Evolutionary conservation across 2,113 vertebrate genomes (phyloP), one percentile per base, ranked within the genome.

Genomic region (Hemiprocne comata): DNA sequence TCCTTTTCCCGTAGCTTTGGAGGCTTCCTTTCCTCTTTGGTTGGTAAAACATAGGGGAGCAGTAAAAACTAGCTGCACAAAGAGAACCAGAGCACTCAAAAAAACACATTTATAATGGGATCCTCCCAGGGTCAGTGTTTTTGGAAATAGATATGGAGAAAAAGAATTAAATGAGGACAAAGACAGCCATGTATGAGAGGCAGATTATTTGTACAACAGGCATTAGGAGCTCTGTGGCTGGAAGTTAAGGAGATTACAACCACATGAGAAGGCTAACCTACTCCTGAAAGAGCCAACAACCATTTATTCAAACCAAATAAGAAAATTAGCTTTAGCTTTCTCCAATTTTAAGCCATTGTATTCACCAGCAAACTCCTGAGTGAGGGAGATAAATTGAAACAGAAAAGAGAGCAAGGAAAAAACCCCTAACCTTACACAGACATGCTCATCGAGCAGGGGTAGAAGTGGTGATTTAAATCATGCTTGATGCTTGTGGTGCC

Each of bases 201-300:
- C 2, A 1, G 58, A 66, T 46, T 82, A 89, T 95, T 87, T 79
- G 73, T 87, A 70, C 66, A 91, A 46, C 66, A 5, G 25, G 66
- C 60, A 76, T 94, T 85, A 89, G 71, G 66, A 95, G 71, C 67
- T 87, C 81, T 87, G 54, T 79, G 74, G 50, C 66, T 85, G 78
- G 33, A n/a, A 83, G 11, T 85, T 78, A 76, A 76, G 74, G 74
- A 95, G 85, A 96, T 95, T 96, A 80, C 75, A 95, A 89, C 64
- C 75, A 94, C 85, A 85, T 89, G 85, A 94, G 71, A 93, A 93
- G 67, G 20, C 64, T 91, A 91, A 95, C 46, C n/a, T 89, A 75
- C 54, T 89, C 73, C 78, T 95, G 60, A 62, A 85, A 85, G 80
- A 92, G 77, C 89, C 81, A 91, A 54, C 25, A 93, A 54, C 50